Evolutionary conservation across 2,888 invertebrate species (phyloP).

Genomic region (Troilus luridus): DNA sequence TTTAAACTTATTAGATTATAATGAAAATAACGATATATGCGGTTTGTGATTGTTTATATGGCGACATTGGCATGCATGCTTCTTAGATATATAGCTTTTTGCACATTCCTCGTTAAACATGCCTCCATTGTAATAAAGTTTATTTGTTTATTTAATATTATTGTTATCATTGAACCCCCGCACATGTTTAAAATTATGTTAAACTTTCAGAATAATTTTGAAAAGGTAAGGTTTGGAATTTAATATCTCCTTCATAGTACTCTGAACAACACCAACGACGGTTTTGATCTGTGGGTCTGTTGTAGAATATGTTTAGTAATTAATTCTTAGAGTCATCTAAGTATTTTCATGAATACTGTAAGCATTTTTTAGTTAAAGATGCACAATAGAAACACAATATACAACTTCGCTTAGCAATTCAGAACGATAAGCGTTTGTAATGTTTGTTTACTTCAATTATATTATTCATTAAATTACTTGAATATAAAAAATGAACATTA

Average conservation of each 20-base stretch:
- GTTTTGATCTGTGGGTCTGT: neutral
- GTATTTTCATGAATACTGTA: neutral
- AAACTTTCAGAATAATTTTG: slow-evolving; percentile 25
- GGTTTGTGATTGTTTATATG: slow-evolving; percentile 40
- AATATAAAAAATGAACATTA: too few species aligned
- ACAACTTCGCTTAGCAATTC: too few species aligned
- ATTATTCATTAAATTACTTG: too few species aligned
- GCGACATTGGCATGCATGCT: slow-evolving; percentile 45
- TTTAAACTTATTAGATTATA: neutral
- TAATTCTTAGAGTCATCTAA: neutral
- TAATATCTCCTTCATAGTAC: neutral
- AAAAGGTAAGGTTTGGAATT: slow-evolving; percentile 47
- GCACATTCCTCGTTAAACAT: slow-evolving; percentile 37
- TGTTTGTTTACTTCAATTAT: too few species aligned
- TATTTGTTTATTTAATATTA: neutral
- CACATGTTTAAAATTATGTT: neutral
- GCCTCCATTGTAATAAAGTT: neutral
- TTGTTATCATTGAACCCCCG: neutral
- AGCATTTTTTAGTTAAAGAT: too few species aligned
- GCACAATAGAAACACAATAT: too few species aligned
- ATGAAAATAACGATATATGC: slow-evolving; percentile 20
- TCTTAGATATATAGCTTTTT: slow-evolving; percentile 24
- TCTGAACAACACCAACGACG: neutral
- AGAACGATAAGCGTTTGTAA: too few species aligned
- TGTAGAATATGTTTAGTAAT: neutral